Base-by-base conservation (phyloP, 2,113 vertebrate genomes). In the Nematolebias whitei region DNA sequence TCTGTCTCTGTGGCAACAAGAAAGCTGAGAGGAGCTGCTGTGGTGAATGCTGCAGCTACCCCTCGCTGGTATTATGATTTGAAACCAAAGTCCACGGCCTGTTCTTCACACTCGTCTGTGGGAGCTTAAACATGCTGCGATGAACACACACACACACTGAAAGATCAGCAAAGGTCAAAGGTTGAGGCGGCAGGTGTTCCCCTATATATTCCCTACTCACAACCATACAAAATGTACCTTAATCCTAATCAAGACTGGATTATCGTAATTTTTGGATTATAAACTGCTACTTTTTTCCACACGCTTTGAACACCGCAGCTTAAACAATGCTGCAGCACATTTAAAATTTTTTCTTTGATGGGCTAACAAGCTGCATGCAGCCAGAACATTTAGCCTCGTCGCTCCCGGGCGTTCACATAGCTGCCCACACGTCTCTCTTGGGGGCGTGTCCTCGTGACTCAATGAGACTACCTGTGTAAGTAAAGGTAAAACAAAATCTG, bases 1-100 rank as follows among this genome's bases (percentile, higher is more conserved):
- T 90, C 85, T 84, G 78, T 83, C 66, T 40, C 84, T 59, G 83
- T 78, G 65, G 80, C 74, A 86, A 90, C 84, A 16, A 56, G 32
- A 29, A 61, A 68, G 73, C 66, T 12, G 57, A 54, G 43, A 29
- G 67, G 26, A 85, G 60, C 71, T 76, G 63, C 40, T 68, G 76
- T 43, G 67, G 78, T n/a, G 22, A 71, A 69, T 40, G 49, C 24
- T 41, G 48, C 58, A 76, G 63, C 56, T 26, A 51, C 16, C 38
- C 47, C 13, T 40, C 45, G 41, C 49, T 71, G 64, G 63, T 71
- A 29, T 32, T 41, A 41, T 59, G 63, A 71, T 69, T 43, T 76
- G 54, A 77, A 66, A 74, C 38, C 66, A 71, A 76, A 80, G 45
- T 47, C 63, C 73, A 41, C 15, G 16, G 53, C 23, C 12, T 19